Conservation (phyloP, 1,140 invertebrate species). For the Orius laevigatus region DNA sequence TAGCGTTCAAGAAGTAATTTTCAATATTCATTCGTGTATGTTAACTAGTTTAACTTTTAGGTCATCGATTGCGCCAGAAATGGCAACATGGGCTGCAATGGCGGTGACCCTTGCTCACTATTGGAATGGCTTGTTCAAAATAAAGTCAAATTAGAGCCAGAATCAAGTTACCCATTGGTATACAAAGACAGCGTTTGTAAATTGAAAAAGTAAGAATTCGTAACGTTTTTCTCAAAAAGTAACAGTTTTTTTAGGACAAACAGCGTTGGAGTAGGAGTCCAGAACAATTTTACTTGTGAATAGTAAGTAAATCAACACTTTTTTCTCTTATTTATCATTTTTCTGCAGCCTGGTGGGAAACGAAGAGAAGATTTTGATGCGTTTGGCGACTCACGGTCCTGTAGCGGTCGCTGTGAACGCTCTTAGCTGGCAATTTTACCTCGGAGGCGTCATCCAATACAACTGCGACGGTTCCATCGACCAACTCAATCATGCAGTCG, state of each 20-base stretch:
- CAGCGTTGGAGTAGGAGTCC: conserved; percentile 15
- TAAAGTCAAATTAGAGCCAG: conserved; percentile 36
- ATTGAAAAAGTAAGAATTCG: conserved; percentile 26
- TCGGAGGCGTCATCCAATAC: conserved; percentile 69
- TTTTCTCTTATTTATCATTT: conserved; percentile 12
- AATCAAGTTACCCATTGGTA: conserved; percentile 47
- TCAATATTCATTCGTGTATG: not conserved
- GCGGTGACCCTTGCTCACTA: conserved; percentile 65
- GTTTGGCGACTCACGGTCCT: conserved; percentile 52
- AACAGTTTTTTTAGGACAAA: conserved; percentile 7
- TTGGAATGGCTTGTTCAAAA: conserved; percentile 49
- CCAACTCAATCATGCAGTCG: conserved; percentile 67
- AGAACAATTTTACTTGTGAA: conserved; percentile 27
- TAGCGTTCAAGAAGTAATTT: conserved; percentile 54
- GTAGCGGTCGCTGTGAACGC: conserved; percentile 68
- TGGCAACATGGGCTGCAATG: conserved; percentile 58
- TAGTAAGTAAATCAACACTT: conserved; percentile 27
- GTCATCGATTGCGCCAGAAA: conserved; percentile 63
- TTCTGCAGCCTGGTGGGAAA: conserved; percentile 39
- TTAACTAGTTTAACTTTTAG: conserved; percentile 29
- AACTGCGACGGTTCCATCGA: conserved; percentile 47
- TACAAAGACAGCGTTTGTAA: conserved; percentile 40
- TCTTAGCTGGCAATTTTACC: conserved; percentile 71
- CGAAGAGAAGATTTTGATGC: conserved; percentile 46
- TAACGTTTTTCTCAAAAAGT: not conserved